Base-by-base conservation (phyloP, 2,113 vertebrate genomes). In the Phyllostomus discolor region DNA sequence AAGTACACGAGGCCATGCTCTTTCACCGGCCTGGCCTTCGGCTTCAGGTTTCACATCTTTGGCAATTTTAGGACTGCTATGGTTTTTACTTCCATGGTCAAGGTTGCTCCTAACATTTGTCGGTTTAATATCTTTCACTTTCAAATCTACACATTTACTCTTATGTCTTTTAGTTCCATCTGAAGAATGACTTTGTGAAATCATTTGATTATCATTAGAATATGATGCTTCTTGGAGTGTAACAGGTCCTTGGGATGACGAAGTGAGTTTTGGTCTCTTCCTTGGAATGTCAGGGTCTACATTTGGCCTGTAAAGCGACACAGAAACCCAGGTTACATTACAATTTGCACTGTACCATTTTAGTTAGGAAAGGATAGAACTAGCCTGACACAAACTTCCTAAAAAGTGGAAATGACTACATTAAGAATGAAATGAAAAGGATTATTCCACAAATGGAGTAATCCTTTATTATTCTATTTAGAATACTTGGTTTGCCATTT, bases 61-160 rank as follows among this genome's bases (percentile, higher is more conserved):
- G 90, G 52, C 43, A 43, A 22, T 90, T 28, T 78, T 86, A 92
- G 96, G 28, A 67, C 33, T 96, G 26, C 64, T 91, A 79, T 64
- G 2, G 50, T 87, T 67, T 76, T 67, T 95, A 48, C 50, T n/a
- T 72, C 92, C 96, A 88, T 88, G 80, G 83, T 91, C 7, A 75
- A 11, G 0, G 4, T 91, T 96, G 69, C 33, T 97, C 94, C 90
- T 98, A 90, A 90, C 50, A 94, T 80, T 87, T 80, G 94, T 94
- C 22, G 90, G 95, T 96, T 97, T 97, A 93, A 69, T 89, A 96
- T 98, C 97, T 93, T 98, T 98, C 78, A 88, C 48, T 98, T 98
- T 98, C 97, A 98, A 97, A 10, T 98, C 91, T 41, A 98, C 93
- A 90, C 90, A 93, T 95, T 98, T 86, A 97, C 2, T 97, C 82